Evolutionary conservation across 1,140 invertebrate genomes (phyloP), one percentile per base, ranked within the genome.

Genomic region (Platyura marginata): DNA sequence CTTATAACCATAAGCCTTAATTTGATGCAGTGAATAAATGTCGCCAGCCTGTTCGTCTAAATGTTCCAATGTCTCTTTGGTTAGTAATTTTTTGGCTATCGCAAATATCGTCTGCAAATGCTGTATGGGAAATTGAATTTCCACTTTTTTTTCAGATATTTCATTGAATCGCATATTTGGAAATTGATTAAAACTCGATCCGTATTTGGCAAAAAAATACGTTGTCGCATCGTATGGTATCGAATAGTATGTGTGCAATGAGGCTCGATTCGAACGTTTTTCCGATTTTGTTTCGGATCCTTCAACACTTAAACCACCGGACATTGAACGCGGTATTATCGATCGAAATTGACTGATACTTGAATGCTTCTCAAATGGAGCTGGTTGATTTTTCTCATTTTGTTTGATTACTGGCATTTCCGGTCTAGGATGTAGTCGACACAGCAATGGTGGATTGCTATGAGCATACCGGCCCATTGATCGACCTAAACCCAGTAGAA

Each of bases 251-350:
- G 72, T 75, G 21, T 78, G 71, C 1, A 77, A 51, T 2, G 71
- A 72, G 1, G 70, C 62, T 34, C 52, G 44, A 15, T 22, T 25
- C 10, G 15, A n/a, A 36, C 18, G 15, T 15, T 34, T 35, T 40
- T n/a, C 37, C 44, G 18, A 43, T n/a, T 47, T 47, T 16, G 47
- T 54, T 35, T 52, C 54, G 41, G 49, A 50, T 13, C 49, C 54
- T 45, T 52, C 41, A 45, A 57, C 25, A 38, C 80, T 81, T 41
- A 93, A 65, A 57, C 83, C 86, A 3, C 80, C 77, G 1, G 88
- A 93, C 47, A 95, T 66, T 21, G 89, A 92, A n/a, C 87, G 71
- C 0, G 89, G 90, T 53, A 96, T 87, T 22, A 93, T 93, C 0
- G 87, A 81, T 40, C 83, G 66, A 59, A 79, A 81, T 50, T 74